Conservation (phyloP, 2,888 invertebrate species). For the Bombylius major region DNA sequence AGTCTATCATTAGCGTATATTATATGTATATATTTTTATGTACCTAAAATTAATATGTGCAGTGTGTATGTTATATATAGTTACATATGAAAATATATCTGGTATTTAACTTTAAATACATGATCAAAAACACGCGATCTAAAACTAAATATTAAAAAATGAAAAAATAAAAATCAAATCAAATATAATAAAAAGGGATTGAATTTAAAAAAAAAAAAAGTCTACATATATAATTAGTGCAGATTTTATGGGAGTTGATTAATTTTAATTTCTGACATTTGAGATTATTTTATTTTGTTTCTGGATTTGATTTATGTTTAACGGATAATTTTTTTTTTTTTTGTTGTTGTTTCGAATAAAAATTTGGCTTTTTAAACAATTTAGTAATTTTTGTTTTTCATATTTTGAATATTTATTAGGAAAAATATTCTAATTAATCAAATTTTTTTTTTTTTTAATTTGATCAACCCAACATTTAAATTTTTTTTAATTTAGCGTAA, state of each 20-base stretch:
- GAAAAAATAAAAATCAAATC: background rate
- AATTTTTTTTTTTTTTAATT: too few species aligned
- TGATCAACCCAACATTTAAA: too few species aligned
- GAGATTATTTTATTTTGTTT: background rate
- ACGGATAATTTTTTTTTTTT: background rate
- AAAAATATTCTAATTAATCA: too few species aligned
- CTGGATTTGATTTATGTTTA: slow-evolving; percentile 5
- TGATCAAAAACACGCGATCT: slow-evolving; percentile 13
- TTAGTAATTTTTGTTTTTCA: too few species aligned
- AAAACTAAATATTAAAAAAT: background rate
- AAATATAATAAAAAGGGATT: background rate
- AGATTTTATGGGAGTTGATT: slow-evolving; percentile 14
- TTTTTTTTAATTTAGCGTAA: too few species aligned
- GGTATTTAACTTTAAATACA: background rate
- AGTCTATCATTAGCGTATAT: slow-evolving; percentile 12
- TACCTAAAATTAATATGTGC: too few species aligned
- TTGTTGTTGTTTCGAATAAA: too few species aligned
- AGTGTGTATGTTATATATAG: too few species aligned
- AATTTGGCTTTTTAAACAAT: too few species aligned
- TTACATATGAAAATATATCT: too few species aligned
- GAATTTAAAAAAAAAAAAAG: background rate
- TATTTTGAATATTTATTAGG: too few species aligned
- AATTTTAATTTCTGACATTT: slow-evolving; percentile 12
- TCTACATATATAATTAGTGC: slow-evolving; percentile 12
- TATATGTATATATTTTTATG: background rate